Evolutionary conservation across 2,888 invertebrate species (phyloP).

Genomic region (Clanis bilineata): DNA sequence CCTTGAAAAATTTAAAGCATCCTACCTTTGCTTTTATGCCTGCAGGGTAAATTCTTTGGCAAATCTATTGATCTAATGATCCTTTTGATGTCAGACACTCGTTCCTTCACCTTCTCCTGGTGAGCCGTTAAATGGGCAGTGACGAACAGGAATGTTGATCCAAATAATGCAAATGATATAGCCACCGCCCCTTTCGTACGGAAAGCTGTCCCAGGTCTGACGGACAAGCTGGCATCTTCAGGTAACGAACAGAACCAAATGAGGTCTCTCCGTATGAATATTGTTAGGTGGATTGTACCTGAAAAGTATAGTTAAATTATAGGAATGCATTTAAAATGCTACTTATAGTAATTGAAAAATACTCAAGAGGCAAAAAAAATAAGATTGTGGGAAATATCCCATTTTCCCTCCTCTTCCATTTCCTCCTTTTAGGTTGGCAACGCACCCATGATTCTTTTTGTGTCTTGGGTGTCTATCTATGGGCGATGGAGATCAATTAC

Average conservation of each 20-base stretch:
- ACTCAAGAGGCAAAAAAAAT: too few relatives aligned
- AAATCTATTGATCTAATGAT: slow-evolving; percentile 91
- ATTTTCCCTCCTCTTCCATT: too few relatives aligned
- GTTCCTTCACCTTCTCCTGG: slow-evolving; percentile 92
- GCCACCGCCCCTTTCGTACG: slow-evolving; percentile 98
- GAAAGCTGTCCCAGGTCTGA: slow-evolving; percentile 94
- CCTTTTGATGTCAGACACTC: slow-evolving; percentile 92
- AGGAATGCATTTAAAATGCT: too few relatives aligned
- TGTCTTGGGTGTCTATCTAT: too few relatives aligned
- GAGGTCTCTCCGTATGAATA: slow-evolving; percentile 94
- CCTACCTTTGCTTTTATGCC: slow-evolving; percentile 88
- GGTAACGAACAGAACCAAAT: slow-evolving; percentile 98
- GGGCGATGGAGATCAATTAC: too few relatives aligned
- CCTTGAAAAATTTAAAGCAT: slow-evolving; percentile 1
- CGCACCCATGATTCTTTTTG: too few relatives aligned
- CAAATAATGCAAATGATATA: slow-evolving; percentile 95
- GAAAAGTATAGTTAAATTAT: slow-evolving; percentile 35
- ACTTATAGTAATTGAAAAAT: too few relatives aligned
- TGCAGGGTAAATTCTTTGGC: slow-evolving; percentile 90
- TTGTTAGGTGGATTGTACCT: slow-evolving; percentile 92
- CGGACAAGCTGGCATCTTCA: slow-evolving; percentile 93
- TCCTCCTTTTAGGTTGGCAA: too few relatives aligned
- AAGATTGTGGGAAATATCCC: too few relatives aligned
- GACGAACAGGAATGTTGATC: slow-evolving; percentile 96
- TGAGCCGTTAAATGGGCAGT: slow-evolving; percentile 98